A percentile compares a stretch with the other conserved stretches of the same genome.
Evolutionary conservation across 2,888 invertebrate species (phyloP).

Genomic region (Drosophila borealis): DNA sequence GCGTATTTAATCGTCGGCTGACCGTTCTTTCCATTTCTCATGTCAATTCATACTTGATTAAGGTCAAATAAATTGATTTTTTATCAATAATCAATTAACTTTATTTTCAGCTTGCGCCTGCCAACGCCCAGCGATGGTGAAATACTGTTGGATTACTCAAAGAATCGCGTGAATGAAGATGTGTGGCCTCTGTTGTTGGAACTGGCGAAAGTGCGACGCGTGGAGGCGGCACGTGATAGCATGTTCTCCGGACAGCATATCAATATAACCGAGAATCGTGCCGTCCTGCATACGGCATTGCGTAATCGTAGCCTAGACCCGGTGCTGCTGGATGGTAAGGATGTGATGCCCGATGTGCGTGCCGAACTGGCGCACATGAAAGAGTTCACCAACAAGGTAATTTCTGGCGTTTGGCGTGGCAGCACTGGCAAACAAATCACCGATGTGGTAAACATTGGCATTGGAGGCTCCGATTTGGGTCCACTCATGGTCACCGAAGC

Average conservation of each 20-base stretch:
- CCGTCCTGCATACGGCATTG: constrained; percentile 97
- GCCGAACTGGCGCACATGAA: constrained; percentile 97
- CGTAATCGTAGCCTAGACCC: constrained; percentile 90
- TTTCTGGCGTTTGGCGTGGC: constrained; percentile 89
- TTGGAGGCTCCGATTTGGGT: constrained; percentile 99
- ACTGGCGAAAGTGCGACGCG: constrained; percentile 92
- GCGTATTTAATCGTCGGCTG: constrained; percentile 1
- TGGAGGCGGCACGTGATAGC: constrained; percentile 93
- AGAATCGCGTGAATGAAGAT: constrained; percentile 95
- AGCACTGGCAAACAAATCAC: constrained; percentile 97
- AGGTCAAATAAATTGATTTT: constrained; percentile 59
- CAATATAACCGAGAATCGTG: constrained; percentile 98
- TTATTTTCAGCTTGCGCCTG: constrained; percentile 88
- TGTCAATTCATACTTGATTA: constrained; percentile 35
- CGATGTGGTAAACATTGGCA: constrained; percentile 99
- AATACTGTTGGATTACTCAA: constrained; percentile 97
- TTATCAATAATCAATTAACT: constrained; percentile 30
- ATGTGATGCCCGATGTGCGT: constrained; percentile 97
- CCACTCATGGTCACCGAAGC: constrained; percentile 99
- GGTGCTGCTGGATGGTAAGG: constrained; percentile 92
- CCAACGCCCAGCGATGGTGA: constrained; percentile 94
- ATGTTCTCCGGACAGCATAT: constrained; percentile 98
- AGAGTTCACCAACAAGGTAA: constrained; percentile 93
- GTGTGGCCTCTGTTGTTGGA: constrained; percentile 91
- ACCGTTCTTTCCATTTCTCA: constrained; percentile 2